A percentile compares a stretch with the other conserved stretches of the same genome.
Evolutionary conservation across 2,888 invertebrate species (phyloP).

Genomic region (Adineta ricciae): DNA sequence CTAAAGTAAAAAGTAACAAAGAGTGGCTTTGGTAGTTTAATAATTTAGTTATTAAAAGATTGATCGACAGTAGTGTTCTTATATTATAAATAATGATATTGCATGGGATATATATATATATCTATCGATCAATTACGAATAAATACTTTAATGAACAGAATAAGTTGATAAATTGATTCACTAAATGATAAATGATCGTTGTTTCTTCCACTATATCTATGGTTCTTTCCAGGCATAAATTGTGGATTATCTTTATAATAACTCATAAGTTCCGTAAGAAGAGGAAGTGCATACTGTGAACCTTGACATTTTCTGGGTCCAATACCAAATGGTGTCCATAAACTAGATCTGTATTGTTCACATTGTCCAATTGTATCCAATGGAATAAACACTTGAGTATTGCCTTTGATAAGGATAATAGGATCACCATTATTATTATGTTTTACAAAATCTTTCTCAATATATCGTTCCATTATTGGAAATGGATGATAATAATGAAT

Average conservation of each 20-base stretch:
- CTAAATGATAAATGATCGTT: not conserved
- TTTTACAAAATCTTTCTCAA: not conserved
- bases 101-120: too few species aligned
- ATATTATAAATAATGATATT: too few species aligned
- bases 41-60: too few species aligned
- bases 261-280: conserved; percentile 3
- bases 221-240: conserved; percentile 17
- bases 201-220: conserved; percentile 22
- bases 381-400: conserved; percentile 22
- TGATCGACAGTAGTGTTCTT: too few species aligned
- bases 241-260: not conserved
- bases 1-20: too few species aligned
- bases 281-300: not conserved
- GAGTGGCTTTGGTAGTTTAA: too few species aligned
- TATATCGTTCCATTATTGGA: conserved; percentile 24
- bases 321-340: conserved; percentile 10
- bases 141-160: not conserved
- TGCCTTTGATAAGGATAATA: not conserved
- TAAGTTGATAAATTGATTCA: conserved; percentile 20
- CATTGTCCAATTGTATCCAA: not conserved
- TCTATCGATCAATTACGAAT: not conserved
- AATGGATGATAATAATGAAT: conserved; percentile 26
- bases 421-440: not conserved
- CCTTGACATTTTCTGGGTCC: conserved; percentile 4
- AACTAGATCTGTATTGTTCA: not conserved